Evolutionary conservation across 1,140 invertebrate species (phyloP).

Genomic region (Manduca sexta): DNA sequence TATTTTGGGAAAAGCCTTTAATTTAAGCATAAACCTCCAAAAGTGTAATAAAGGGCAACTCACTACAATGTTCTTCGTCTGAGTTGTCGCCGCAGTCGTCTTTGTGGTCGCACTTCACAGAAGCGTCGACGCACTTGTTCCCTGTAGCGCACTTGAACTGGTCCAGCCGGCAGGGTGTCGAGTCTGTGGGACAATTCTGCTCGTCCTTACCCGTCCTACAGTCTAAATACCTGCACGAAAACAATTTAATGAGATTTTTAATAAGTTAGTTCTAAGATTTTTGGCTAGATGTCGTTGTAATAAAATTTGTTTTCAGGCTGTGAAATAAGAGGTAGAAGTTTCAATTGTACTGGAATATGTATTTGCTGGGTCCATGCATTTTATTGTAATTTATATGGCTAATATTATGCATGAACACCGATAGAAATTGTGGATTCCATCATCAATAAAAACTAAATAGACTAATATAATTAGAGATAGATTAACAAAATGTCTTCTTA

Average conservation of each 20-base stretch:
- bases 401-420: too few relatives aligned
- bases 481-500: too few relatives aligned
- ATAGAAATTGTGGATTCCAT: too few relatives aligned
- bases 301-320: too few relatives aligned
- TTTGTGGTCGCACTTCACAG: conserved; percentile 89
- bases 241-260: background rate
- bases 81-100: conserved; percentile 94
- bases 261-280: background rate
- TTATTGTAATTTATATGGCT: too few relatives aligned
- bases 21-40: background rate
- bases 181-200: conserved; percentile 79
- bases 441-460: too few relatives aligned
- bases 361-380: too few relatives aligned
- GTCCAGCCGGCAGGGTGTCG: conserved; percentile 83
- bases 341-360: too few relatives aligned
- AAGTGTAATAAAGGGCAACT: conserved; percentile 19
- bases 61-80: conserved; percentile 76
- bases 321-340: too few relatives aligned
- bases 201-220: conserved; percentile 92
- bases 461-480: too few relatives aligned
- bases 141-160: conserved; percentile 92
- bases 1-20: background rate
- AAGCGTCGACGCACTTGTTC: conserved; percentile 86
- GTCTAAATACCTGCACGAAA: conserved; percentile 72
- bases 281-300: too few relatives aligned